Conservation (phyloP, 1,140 invertebrate species). For the Atta cephalotes region DNA sequence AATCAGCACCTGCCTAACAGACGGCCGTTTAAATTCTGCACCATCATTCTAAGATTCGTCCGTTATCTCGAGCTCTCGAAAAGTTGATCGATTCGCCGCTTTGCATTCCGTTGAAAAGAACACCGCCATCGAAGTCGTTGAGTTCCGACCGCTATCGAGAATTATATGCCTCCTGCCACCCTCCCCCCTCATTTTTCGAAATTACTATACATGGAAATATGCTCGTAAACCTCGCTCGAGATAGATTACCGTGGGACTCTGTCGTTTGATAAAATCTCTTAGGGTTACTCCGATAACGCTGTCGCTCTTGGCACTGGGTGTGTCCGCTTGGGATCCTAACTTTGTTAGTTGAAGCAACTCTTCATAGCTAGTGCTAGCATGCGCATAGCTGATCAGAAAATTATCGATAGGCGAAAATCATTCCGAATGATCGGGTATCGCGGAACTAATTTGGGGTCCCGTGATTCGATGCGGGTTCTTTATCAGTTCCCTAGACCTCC, state of each 20-base stretch:
- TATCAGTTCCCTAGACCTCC: constrained; percentile 14
- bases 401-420: constrained; percentile 60
- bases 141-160: neutral
- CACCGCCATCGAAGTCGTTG: neutral
- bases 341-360: constrained; percentile 16
- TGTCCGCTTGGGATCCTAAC: constrained; percentile 19
- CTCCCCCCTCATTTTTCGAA: constrained; percentile 26
- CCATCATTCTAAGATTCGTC: constrained; percentile 73
- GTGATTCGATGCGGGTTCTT: constrained; percentile 13
- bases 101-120: constrained; percentile 23
- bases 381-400: constrained; percentile 37
- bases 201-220: constrained; percentile 21
- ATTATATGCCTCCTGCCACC: neutral
- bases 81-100: constrained; percentile 31
- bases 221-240: constrained; percentile 30
- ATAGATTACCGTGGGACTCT: constrained; percentile 28
- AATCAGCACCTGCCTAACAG: constrained; percentile 82
- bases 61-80: constrained; percentile 38
- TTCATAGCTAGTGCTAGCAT: neutral
- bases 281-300: constrained; percentile 38
- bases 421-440: constrained; percentile 47
- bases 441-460: constrained; percentile 37
- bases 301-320: constrained; percentile 1
- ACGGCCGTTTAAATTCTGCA: constrained; percentile 72
- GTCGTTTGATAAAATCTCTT: constrained; percentile 38